Percentiles rank a stretch among this genome's conserved stretches.
phyloP scores from a whole-genome alignment of 2,113 vertebrate species.

The Percina caprodes region DNA sequence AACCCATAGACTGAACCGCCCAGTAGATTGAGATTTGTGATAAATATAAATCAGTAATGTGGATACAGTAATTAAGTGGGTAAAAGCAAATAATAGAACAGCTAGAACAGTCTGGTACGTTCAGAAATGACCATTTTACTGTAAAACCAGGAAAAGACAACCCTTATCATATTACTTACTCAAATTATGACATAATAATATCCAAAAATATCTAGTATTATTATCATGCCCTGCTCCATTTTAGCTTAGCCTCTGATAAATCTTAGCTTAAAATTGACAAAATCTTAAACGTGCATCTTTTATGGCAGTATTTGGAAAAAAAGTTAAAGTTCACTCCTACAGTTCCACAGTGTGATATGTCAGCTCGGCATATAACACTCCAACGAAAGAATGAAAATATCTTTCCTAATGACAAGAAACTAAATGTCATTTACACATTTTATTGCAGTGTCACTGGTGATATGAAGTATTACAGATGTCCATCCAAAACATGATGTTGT shows the following conservation, averaged over 20 bases:
- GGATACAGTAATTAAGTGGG: no score
- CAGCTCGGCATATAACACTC: constrained; percentile 4
- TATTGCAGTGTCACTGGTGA: constrained; percentile 17
- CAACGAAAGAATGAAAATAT: neutral
- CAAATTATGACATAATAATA: no score
- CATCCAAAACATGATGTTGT: neutral
- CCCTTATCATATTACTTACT: no score
- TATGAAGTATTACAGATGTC: constrained; percentile 11
- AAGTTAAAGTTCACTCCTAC: neutral
- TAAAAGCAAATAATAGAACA: no score
- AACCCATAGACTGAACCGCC: neutral
- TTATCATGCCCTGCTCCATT: no score
- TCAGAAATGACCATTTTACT: no score
- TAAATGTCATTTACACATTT: constrained; percentile 6
- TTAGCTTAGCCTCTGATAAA: neutral
- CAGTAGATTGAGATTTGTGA: no score
- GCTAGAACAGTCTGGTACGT: no score
- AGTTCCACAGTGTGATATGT: neutral
- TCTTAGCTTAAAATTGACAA: neutral
- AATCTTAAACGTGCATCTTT: neutral
- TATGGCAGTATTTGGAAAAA: neutral
- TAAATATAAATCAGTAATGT: no score
- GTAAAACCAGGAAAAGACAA: no score
- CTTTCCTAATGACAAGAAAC: neutral
- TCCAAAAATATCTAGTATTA: no score